These are phyloP conservation scores for Avahi laniger DNA, from an alignment of 2,797 vertebrate genomes.

Conservation along the genomic window DNA sequence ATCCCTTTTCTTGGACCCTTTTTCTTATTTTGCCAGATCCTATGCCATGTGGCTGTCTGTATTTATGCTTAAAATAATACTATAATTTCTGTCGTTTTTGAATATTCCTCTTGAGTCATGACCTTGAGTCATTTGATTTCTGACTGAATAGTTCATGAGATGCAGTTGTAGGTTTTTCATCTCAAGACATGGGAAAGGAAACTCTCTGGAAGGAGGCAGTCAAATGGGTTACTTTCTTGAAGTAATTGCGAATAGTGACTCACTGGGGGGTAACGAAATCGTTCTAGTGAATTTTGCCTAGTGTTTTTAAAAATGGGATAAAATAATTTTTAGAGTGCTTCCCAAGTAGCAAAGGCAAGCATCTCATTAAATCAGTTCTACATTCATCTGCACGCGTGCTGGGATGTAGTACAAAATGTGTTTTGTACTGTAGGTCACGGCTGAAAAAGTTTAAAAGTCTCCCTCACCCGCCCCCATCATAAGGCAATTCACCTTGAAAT, in stretches of 20 bases:
- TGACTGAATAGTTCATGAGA: constrained; percentile 6
- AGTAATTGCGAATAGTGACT: constrained; percentile 51
- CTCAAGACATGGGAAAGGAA: background rate
- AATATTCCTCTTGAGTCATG: constrained; percentile 34
- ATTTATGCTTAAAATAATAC: background rate
- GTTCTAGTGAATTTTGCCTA: constrained; percentile 43
- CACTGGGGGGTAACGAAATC: constrained; percentile 20
- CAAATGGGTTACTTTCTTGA: constrained; percentile 40
- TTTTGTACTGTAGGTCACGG: background rate
- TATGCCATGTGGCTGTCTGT: background rate
- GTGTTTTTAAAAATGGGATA: constrained; percentile 37
- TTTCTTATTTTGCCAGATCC: background rate
- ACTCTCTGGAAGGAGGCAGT: constrained; percentile 33
- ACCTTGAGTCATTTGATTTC: constrained; percentile 57
- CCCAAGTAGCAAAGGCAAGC: background rate
- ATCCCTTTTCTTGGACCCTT: background rate
- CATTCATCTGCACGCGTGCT: background rate
- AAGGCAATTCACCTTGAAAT: constrained; percentile 51
- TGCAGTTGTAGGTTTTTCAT: constrained; percentile 33
- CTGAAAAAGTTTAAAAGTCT: background rate
- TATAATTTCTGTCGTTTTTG: background rate
- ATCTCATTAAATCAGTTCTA: constrained; percentile 5
- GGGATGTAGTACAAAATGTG: background rate
- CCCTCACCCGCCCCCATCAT: background rate
- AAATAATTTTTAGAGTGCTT: constrained; percentile 23